Percentiles rank a stretch among this genome's conserved stretches.
Evolutionary conservation across 2,888 invertebrate species (phyloP).

Genomic region (Crematogaster levior): DNA sequence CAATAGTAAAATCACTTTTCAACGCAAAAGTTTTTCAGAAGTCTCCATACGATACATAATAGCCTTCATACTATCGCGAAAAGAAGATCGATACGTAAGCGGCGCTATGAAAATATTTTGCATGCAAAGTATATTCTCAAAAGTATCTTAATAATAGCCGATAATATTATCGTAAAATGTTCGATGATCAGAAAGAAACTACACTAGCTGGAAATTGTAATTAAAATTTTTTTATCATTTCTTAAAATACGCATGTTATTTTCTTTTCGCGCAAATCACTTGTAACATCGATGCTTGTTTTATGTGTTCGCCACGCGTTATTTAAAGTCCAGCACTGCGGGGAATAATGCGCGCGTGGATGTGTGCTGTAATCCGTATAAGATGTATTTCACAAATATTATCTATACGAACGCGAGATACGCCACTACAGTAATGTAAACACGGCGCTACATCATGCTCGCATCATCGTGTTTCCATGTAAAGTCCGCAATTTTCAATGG

Average conservation of each 20-base stretch:
- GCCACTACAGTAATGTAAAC: not conserved
- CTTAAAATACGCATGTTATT: not conserved
- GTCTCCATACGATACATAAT: not conserved
- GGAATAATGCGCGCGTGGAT: not conserved
- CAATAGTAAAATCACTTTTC: not conserved
- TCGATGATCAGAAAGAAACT: constrained; percentile 6
- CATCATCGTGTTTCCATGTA: not conserved
- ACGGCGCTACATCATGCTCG: not conserved
- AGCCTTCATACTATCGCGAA: constrained; percentile 21
- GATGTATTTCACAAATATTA: constrained; percentile 24
- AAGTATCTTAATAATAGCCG: constrained; percentile 23
- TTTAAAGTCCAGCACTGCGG: not conserved
- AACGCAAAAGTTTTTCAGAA: not conserved
- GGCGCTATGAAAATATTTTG: constrained; percentile 41
- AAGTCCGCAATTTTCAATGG: constrained; percentile 39
- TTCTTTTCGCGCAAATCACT: not conserved
- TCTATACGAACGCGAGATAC: not conserved
- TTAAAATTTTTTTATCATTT: not conserved
- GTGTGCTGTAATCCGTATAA: not conserved
- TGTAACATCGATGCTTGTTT: not conserved
- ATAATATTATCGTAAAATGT: constrained; percentile 42
- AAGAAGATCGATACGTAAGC: constrained; percentile 35
- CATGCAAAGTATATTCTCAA: constrained; percentile 28
- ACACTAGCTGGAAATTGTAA: not conserved
- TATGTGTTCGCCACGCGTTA: not conserved